Evolutionary conservation across 2,113 vertebrate species (phyloP).

Genomic region (Suricata suricatta): DNA sequence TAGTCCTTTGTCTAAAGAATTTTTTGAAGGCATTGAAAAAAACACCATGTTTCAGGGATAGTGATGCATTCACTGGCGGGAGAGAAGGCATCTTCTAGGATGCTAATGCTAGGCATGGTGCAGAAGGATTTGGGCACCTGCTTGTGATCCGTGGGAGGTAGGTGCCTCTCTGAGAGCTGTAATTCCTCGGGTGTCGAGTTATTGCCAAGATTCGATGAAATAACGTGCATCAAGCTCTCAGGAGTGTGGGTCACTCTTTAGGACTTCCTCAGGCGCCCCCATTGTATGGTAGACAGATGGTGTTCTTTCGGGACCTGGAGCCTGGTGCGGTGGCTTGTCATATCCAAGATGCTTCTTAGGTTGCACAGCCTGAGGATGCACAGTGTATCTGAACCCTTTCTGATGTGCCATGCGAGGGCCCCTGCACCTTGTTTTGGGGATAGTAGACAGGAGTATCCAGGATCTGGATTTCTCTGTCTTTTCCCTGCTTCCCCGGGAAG

Average conservation of each 20-base stretch:
- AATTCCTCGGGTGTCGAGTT: not conserved
- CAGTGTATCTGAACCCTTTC: not conserved
- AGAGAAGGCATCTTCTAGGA: not conserved
- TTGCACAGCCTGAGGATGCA: not conserved
- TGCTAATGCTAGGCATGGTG: not conserved
- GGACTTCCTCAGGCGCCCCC: not conserved
- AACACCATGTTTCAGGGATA: not conserved
- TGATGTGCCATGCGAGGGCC: not conserved
- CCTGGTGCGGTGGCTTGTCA: not conserved
- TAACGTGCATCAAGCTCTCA: not conserved
- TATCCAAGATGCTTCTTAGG: not conserved
- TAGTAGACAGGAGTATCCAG: not conserved
- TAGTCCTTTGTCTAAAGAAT: slow-evolving; percentile 25
- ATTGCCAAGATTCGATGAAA: not conserved
- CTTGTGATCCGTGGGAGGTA: not conserved
- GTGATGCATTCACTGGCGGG: not conserved
- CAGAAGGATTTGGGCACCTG: too few relatives aligned
- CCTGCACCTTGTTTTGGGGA: not conserved
- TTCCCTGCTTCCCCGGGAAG: not conserved
- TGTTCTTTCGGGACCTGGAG: not conserved
- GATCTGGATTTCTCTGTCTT: not conserved
- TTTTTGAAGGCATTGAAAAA: slow-evolving; percentile 18
- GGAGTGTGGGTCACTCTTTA: not conserved
- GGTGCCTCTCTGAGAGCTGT: not conserved
- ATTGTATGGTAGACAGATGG: not conserved